Percentiles rank a stretch among this genome's conserved stretches.
Conservation (phyloP, 2,113 vertebrate species). For the Mionectes macconnelli region DNA sequence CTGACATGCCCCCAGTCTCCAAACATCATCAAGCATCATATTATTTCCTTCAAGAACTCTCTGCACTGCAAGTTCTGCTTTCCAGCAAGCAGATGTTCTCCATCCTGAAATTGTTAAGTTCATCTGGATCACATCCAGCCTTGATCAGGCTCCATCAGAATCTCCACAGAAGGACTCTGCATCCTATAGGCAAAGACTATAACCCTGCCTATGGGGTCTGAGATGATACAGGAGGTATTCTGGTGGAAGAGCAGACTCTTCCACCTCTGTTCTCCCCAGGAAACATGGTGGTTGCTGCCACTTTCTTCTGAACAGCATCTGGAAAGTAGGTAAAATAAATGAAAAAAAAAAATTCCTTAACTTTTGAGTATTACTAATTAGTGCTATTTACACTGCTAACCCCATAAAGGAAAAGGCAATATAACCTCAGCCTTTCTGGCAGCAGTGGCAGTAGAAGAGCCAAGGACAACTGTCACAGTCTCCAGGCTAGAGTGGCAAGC, state of each 20-base stretch:
- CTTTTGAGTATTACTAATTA: background rate
- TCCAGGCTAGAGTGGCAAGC: background rate
- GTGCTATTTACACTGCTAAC: background rate
- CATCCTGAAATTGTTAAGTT: background rate
- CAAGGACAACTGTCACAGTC: background rate
- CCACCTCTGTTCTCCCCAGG: background rate
- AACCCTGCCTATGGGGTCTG: background rate
- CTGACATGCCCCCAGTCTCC: background rate
- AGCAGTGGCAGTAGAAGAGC: background rate
- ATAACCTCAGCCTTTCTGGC: background rate
- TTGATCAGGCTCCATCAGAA: background rate
- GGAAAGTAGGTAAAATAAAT: background rate
- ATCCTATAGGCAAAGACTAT: background rate
- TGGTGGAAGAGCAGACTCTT: background rate
- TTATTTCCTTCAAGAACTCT: background rate
- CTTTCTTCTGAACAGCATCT: background rate
- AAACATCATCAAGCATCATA: background rate
- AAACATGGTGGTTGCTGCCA: background rate
- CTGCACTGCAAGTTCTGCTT: background rate
- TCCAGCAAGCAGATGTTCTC: background rate
- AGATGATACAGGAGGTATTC: background rate
- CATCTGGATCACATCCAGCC: background rate
- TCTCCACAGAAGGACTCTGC: background rate
- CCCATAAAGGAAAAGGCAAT: background rate
- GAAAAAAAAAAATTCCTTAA: background rate